Evolutionary conservation across 1,140 invertebrate species (phyloP).

Genomic region (Euglossa dilemma): DNA sequence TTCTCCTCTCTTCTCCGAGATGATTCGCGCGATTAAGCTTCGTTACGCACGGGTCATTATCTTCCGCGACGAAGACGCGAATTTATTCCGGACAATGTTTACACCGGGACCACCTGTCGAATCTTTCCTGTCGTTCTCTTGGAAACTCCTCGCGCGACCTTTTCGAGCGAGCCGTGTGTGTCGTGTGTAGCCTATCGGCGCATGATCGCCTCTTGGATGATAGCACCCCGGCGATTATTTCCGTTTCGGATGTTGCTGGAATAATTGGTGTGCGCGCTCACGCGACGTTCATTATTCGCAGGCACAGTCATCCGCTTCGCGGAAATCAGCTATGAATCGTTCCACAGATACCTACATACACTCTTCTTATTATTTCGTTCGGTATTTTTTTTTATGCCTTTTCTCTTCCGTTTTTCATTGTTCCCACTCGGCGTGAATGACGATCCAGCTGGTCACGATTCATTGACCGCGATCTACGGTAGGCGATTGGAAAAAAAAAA

Average conservation of each 20-base stretch:
- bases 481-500: conserved; percentile 1
- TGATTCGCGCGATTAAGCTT: too few species aligned
- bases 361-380: too few species aligned
- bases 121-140: neutral
- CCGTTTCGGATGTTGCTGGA: conserved; percentile 50
- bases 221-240: conserved; percentile 23
- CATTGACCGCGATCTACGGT: too few species aligned
- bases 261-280: conserved; percentile 56
- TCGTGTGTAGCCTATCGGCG: neutral
- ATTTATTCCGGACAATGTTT: too few species aligned
- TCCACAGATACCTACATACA: too few species aligned
- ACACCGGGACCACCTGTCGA: neutral
- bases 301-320: neutral
- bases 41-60: too few species aligned
- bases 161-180: neutral
- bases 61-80: too few species aligned
- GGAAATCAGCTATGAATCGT: conserved; percentile 24
- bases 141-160: too few species aligned
- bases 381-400: neutral
- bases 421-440: neutral
- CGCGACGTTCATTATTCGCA: conserved; percentile 54
- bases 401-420: too few species aligned
- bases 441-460: conserved; percentile 1
- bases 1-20: too few species aligned
- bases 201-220: neutral